A percentile compares a stretch with the other conserved stretches of the same genome.
These are phyloP conservation scores for Amiota minor DNA, from an alignment of 2,888 invertebrate genomes.

Conservation along the genomic window DNA sequence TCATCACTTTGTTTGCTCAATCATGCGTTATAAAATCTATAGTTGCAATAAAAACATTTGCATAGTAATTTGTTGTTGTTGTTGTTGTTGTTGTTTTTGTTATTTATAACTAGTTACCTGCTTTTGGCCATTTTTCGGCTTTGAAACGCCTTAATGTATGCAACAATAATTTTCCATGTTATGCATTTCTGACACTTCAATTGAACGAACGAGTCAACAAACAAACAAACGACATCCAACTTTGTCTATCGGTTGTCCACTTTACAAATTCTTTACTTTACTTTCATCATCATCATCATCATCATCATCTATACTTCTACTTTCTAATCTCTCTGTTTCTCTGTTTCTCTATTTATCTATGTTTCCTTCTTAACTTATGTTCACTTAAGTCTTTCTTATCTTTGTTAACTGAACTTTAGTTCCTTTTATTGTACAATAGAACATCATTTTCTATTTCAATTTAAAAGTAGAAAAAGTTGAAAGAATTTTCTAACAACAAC, in stretches of 20 bases:
- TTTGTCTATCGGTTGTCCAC: too few species aligned
- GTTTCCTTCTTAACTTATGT: too few species aligned
- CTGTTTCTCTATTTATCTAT: too few species aligned
- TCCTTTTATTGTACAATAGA: too few species aligned
- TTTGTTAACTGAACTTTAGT: too few species aligned
- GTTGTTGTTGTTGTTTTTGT: not conserved
- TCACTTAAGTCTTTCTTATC: too few species aligned
- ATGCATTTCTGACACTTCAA: conserved; percentile 25
- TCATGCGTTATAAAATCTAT: conserved; percentile 18
- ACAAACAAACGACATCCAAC: too few species aligned
- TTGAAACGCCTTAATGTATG: conserved; percentile 19
- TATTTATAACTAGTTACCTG: not conserved
- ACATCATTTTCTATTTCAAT: too few species aligned
- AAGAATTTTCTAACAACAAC: too few species aligned
- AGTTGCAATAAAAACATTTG: conserved; percentile 18
- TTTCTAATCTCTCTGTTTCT: not conserved
- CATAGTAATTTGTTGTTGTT: not conserved
- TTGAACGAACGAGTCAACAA: not conserved
- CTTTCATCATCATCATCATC: not conserved
- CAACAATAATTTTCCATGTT: conserved; percentile 9
- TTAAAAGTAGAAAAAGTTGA: too few species aligned
- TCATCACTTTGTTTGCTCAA: conserved; percentile 12
- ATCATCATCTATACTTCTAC: not conserved
- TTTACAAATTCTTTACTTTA: too few species aligned
- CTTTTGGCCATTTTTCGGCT: not conserved